A percentile compares a stretch with the other conserved stretches of the same genome.
Evolutionary conservation across 2,888 invertebrate genomes (phyloP).

Genomic region (Eubasilissa splendida): DNA sequence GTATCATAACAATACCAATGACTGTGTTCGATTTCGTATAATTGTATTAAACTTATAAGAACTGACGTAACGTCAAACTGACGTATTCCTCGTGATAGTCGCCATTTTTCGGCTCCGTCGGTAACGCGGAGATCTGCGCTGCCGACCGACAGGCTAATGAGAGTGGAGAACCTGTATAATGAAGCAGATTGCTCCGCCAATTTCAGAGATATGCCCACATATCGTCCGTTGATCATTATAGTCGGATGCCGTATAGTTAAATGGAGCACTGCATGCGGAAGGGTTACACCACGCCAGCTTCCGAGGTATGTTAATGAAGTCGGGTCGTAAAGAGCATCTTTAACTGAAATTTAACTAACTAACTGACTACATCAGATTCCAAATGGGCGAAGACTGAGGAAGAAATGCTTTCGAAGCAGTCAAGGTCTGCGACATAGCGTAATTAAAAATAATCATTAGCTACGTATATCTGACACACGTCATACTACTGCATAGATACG

Average conservation of each 20-base stretch:
- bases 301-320: slow-evolving; percentile 14
- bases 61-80: too few relatives aligned
- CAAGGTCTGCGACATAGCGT: too few relatives aligned
- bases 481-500: too few relatives aligned
- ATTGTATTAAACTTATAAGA: too few relatives aligned
- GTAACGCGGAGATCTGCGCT: not conserved
- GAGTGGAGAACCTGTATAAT: slow-evolving; percentile 21
- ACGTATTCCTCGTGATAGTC: not conserved
- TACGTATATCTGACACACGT: too few relatives aligned
- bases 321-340: slow-evolving; percentile 5
- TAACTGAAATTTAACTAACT: not conserved
- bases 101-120: not conserved
- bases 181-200: slow-evolving; percentile 27
- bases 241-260: slow-evolving; percentile 3
- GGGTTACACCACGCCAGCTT: not conserved
- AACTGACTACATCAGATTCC: not conserved
- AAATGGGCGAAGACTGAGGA: too few relatives aligned
- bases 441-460: too few relatives aligned
- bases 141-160: slow-evolving; percentile 27
- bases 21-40: too few relatives aligned
- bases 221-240: slow-evolving; percentile 30
- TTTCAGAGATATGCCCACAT: slow-evolving; percentile 23
- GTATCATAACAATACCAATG: too few relatives aligned
- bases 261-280: not conserved
- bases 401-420: too few relatives aligned